phyloP scores from a whole-genome alignment of 2,113 vertebrate genomes.

The Platysternon megacephalum region DNA sequence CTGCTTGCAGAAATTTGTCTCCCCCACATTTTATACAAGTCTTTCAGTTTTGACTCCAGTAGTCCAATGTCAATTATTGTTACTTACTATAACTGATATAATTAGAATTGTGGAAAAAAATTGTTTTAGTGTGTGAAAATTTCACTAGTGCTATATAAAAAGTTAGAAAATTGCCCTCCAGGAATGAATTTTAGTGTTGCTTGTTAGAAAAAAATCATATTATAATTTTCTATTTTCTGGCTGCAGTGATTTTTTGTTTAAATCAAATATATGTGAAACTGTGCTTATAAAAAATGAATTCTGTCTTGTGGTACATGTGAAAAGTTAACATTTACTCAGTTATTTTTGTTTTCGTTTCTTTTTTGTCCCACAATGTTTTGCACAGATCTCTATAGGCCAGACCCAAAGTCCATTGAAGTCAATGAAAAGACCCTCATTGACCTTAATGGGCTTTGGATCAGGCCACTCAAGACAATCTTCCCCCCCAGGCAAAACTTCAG shows the following conservation, averaged over 20 bases:
- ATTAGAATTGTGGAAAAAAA: not conserved
- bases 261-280: not conserved
- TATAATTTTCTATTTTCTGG: not conserved
- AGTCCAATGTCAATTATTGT: not conserved
- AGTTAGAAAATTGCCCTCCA: not conserved
- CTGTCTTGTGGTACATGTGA: not conserved
- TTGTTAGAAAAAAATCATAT: not conserved
- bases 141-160: not conserved
- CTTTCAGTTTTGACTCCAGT: not conserved
- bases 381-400: not conserved
- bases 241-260: not conserved
- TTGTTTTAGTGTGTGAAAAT: not conserved
- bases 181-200: not conserved
- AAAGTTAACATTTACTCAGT: not conserved
- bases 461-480: not conserved
- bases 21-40: not conserved
- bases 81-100: not conserved
- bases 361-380: not conserved
- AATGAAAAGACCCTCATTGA: not conserved
- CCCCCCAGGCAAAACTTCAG: not conserved
- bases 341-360: not conserved
- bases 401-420: not conserved
- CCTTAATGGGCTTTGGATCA: not conserved
- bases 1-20: not conserved
- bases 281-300: not conserved